Conservation (phyloP, 2,797 vertebrate genomes). For the Malacoctenus gilli region DNA sequence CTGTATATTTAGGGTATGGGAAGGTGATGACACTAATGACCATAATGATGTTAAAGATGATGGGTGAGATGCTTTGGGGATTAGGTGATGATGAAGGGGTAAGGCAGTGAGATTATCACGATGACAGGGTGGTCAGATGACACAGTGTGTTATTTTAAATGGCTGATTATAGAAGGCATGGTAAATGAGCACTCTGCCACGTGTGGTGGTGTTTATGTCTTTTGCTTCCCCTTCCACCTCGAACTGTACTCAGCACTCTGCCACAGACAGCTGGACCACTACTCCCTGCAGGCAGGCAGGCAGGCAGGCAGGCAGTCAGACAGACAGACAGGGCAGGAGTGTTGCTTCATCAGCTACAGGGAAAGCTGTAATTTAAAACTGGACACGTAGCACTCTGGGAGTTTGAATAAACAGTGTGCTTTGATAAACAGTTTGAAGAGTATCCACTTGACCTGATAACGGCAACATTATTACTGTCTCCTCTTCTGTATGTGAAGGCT, state of each 20-base stretch:
- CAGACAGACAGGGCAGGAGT: conserved; percentile 42
- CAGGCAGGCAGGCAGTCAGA: conserved; percentile 50
- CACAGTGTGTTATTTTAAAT: conserved; percentile 55
- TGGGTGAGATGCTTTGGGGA: conserved; percentile 51
- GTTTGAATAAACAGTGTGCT: conserved; percentile 12
- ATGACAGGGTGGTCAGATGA: conserved; percentile 59
- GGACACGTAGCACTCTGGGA: conserved; percentile 12
- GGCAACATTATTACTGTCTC: conserved; percentile 6
- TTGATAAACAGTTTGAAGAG: conserved; percentile 15
- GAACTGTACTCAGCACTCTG: conserved; percentile 61
- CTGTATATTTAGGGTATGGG: conserved; percentile 48
- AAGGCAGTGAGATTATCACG: conserved; percentile 44
- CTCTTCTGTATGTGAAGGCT: neutral
- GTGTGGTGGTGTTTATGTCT: conserved; percentile 48
- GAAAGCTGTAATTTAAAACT: conserved; percentile 60
- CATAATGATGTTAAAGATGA: conserved; percentile 52
- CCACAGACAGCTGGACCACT: conserved; percentile 61
- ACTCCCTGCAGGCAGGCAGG: conserved; percentile 54
- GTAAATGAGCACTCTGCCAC: conserved; percentile 63
- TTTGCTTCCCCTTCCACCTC: conserved; percentile 33
- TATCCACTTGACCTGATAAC: conserved; percentile 6
- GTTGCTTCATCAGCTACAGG: conserved; percentile 54
- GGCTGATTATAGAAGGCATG: conserved; percentile 59
- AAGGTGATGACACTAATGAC: conserved; percentile 67
- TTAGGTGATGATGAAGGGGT: conserved; percentile 64